Conservation (phyloP, 1,140 invertebrate genomes). For the Saccostrea echinata region DNA sequence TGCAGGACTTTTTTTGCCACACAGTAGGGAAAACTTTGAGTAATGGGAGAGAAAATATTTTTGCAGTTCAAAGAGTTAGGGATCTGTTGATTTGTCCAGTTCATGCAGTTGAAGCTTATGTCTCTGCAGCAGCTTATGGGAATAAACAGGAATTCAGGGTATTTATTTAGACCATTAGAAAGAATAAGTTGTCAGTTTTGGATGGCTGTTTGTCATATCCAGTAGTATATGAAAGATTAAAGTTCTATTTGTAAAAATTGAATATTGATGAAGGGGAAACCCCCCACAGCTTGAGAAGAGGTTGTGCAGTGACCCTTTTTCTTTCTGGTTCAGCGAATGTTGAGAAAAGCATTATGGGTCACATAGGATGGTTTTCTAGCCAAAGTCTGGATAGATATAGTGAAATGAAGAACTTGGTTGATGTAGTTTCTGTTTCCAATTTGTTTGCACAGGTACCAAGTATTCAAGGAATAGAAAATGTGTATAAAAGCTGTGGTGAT, state of each 20-base stretch:
- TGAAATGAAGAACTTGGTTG: too few relatives aligned
- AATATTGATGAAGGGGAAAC: slow-evolving; percentile 52
- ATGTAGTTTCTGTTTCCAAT: too few relatives aligned
- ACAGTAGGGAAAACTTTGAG: slow-evolving; percentile 53
- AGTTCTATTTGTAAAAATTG: slow-evolving; percentile 48
- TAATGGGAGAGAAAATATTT: slow-evolving; percentile 44
- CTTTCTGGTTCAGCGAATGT: slow-evolving; percentile 27
- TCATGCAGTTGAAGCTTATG: slow-evolving; percentile 41
- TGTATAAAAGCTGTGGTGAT: too few relatives aligned
- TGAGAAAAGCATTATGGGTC: slow-evolving; percentile 39
- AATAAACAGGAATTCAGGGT: slow-evolving; percentile 43
- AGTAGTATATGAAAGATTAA: slow-evolving; percentile 40
- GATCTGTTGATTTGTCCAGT: slow-evolving; percentile 45
- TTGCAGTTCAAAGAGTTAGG: slow-evolving; percentile 47
- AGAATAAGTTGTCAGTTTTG: slow-evolving; percentile 4
- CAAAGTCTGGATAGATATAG: slow-evolving; percentile 41
- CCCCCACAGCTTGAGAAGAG: slow-evolving; percentile 48
- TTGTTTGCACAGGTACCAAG: too few relatives aligned
- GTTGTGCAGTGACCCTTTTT: slow-evolving; percentile 47
- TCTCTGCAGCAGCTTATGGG: slow-evolving; percentile 32
- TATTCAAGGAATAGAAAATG: too few relatives aligned
- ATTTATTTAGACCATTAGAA: slow-evolving; percentile 52
- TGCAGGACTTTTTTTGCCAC: slow-evolving; percentile 54
- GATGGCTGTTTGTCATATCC: slow-evolving; percentile 45
- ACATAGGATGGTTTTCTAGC: slow-evolving; percentile 51